Evolutionary conservation across 2,113 vertebrate species (phyloP), one percentile per base, ranked within the genome.

Genomic region (Neodon shergylaensis): DNA sequence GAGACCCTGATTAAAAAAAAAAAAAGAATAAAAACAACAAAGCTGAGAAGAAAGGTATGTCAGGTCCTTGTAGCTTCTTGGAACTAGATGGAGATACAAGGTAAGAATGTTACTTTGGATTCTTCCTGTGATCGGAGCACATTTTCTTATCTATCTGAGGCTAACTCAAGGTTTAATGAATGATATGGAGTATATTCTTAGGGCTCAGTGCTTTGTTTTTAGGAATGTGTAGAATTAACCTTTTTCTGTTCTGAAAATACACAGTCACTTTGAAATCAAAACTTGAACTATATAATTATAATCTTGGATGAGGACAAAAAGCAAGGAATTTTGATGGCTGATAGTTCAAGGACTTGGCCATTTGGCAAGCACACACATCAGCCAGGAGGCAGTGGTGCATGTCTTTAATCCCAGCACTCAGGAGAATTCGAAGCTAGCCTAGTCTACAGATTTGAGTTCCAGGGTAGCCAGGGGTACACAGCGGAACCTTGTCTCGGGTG

Each of bases 361-460:
- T 93, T 89, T 85, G 95, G 44, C 31, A 84, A 65, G 58, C n/a
- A 84, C 58, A 83, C n/a, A 31, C 7, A 63, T 61, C 58, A 83
- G n/a, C 70, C 19, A 73, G 19, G 39, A 74, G n/a, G 82, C 42
- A 17, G 14, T 44, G n/a, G 26, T 6, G 4, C 22, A 65, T 1
- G 7, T n/a, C 13, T 63, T 83, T 83, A 63, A 28, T 63, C 54
- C 54, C 13, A 83, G 24, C n/a, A 63, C 54, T 63, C 24, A 19
- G 81, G n/a, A 83, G n/a, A 39, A n/a, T 83, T 83, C 54, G 1
- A 83, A 58, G 54, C n/a, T 14, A 42, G 54, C n/a, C 36, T 63
- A 7, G 22, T 63, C n/a, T 83, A 42, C 54, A 83, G 54, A 42
- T 24, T 24, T 4, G 22, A 83, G 81, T 39, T 83, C 24, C 58